phyloP scores from a whole-genome alignment of 2,113 vertebrate genomes.

The Zingel zingel region DNA sequence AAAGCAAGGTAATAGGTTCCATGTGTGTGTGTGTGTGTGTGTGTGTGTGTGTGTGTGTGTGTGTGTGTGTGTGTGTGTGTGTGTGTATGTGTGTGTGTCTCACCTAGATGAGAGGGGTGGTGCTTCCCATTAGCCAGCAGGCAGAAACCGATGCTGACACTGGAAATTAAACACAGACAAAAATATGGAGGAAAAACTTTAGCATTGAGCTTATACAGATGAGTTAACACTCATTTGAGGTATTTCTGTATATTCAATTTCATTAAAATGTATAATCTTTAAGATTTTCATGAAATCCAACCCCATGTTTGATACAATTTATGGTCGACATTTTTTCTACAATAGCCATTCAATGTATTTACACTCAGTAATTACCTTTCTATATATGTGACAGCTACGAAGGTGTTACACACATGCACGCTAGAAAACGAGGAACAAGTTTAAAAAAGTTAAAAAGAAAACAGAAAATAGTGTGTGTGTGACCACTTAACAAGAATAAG shows the following conservation, averaged over 20 bases:
- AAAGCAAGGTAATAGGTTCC: constrained; percentile 77
- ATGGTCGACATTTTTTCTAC: too few relatives aligned
- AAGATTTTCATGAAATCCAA: background rate
- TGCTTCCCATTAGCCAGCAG: constrained; percentile 91
- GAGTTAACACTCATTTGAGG: constrained; percentile 5
- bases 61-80: constrained; percentile 56
- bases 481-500: too few relatives aligned
- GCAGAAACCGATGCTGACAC: constrained; percentile 92
- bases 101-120: constrained; percentile 89
- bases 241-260: background rate
- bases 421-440: too few relatives aligned
- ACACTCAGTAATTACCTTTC: background rate
- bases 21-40: constrained; percentile 63
- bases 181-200: background rate
- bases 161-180: constrained; percentile 68
- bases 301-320: background rate
- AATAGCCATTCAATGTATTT: background rate
- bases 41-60: constrained; percentile 38
- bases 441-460: too few relatives aligned
- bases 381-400: background rate
- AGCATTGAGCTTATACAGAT: constrained; percentile 12
- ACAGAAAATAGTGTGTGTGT: too few relatives aligned
- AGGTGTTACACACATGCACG: too few relatives aligned
- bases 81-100: constrained; percentile 65
- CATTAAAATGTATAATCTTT: background rate